Base-by-base conservation (phyloP, 2,113 vertebrate genomes). In the Brachypodius melanocephalos region DNA sequence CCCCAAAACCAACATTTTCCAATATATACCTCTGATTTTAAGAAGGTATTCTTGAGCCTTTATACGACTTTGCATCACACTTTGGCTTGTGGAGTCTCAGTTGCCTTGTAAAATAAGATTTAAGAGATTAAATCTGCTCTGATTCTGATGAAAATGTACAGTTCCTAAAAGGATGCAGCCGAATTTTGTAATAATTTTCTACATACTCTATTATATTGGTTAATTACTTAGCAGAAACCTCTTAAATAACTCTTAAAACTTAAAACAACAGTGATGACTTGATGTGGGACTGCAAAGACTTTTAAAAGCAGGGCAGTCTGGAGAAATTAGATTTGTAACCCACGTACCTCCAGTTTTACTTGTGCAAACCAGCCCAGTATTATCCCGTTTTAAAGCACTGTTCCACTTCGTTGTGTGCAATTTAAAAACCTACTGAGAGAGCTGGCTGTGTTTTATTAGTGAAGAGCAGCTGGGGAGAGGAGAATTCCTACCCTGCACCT, bases 401-500 rank as follows among this genome's bases (percentile, higher is more conserved):
- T 7, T 93, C 57, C 29, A 31, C 63, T 79, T 92, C 2, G 2
- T 7, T 49, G 45, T 14, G 3, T 21, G 36, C 16, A 21, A 38
- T 42, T 90, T 31, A 34, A 83, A 96, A 91, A 51, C 26, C 59
- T 40, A 24, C 54, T n/a, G n/a, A n/a, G n/a, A 85, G 42, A 59
- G 65, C 19, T 40, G 38, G 5, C 43, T 25, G 1, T 9, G 22
- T 43, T 92, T 82, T 88, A 79, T 63, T 67, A 36, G 72, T 26
- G 49, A 32, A 75, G 18, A 95, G 67, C 89, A 96, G 71, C 92
- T 95, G 88, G 93, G 62, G 49, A 94, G 62, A 85, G 21, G 36
- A 82, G 49, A 82, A 85, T 93, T 93, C 85, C 77, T 89, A 42
- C 69, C 28, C 93, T 86, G 63, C 26, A 88, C 82, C 80, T 69